phyloP scores from a whole-genome alignment of 2,888 invertebrate genomes.

The Tenthredo scrophulariae region DNA sequence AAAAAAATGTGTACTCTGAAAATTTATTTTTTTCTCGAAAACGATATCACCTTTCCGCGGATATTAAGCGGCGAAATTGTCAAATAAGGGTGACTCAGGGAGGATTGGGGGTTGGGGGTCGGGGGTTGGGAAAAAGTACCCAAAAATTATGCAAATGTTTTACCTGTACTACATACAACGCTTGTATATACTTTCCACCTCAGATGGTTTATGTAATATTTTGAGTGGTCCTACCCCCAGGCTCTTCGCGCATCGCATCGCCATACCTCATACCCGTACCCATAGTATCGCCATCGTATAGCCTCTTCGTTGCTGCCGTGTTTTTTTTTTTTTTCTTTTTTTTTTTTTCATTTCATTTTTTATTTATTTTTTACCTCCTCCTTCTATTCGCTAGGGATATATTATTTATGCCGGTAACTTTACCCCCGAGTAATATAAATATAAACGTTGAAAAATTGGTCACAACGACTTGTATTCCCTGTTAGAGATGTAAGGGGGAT shows the following conservation, averaged over 20 bases:
- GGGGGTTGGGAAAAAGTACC: not conserved
- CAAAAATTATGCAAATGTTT: not conserved
- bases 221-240: not conserved
- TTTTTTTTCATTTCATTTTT: too few relatives aligned
- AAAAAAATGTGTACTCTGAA: too few relatives aligned
- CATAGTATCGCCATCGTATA: too few relatives aligned
- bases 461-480: conserved; percentile 31
- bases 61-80: too few relatives aligned
- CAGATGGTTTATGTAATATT: conserved; percentile 33
- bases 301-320: too few relatives aligned
- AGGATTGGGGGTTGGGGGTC: not conserved
- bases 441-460: conserved; percentile 24
- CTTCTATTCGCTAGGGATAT: not conserved
- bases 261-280: too few relatives aligned
- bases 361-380: too few relatives aligned
- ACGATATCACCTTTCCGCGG: not conserved
- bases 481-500: not conserved
- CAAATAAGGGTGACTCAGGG: not conserved
- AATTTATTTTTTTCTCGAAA: not conserved
- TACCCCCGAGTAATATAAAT: conserved; percentile 26
- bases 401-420: conserved; percentile 14
- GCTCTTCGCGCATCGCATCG: not conserved
- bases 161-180: not conserved
- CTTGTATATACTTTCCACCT: not conserved
- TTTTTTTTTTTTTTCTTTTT: too few relatives aligned